phyloP scores from a whole-genome alignment of 2,113 vertebrate genomes.

The Emberiza fucata region DNA sequence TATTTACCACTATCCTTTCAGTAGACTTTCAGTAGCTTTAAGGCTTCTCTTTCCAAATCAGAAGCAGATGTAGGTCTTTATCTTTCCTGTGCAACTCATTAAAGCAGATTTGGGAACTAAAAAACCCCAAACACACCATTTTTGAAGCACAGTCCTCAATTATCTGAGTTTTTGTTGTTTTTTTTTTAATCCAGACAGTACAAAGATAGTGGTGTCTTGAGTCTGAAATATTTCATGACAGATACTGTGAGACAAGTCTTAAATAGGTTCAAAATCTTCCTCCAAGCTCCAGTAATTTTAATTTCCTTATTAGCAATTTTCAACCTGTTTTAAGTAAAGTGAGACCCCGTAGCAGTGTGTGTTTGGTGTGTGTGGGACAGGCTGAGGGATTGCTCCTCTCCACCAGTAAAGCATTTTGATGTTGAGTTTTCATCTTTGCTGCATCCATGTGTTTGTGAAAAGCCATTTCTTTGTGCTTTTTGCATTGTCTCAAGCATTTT shows the following conservation, averaged over 20 bases:
- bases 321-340: accelerated
- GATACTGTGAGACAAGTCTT: not conserved
- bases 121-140: not conserved
- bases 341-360: not conserved
- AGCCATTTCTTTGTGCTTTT: not conserved
- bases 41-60: not conserved
- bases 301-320: not conserved
- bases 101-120: not conserved
- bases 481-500: not conserved
- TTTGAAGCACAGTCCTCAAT: not conserved
- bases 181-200: not conserved
- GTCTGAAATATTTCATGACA: not conserved
- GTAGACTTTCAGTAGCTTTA: not conserved
- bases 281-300: not conserved
- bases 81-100: not conserved
- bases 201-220: not conserved
- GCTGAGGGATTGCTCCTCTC: accelerated
- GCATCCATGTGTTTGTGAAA: accelerated
- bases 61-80: not conserved
- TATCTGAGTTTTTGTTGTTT: not conserved
- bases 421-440: not conserved
- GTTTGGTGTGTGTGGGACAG: not conserved
- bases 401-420: not conserved
- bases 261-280: not conserved
- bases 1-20: not conserved